phyloP scores from a whole-genome alignment of 92 coral and sea anemone genomes.

The Umimayanthus chanpuru region DNA sequence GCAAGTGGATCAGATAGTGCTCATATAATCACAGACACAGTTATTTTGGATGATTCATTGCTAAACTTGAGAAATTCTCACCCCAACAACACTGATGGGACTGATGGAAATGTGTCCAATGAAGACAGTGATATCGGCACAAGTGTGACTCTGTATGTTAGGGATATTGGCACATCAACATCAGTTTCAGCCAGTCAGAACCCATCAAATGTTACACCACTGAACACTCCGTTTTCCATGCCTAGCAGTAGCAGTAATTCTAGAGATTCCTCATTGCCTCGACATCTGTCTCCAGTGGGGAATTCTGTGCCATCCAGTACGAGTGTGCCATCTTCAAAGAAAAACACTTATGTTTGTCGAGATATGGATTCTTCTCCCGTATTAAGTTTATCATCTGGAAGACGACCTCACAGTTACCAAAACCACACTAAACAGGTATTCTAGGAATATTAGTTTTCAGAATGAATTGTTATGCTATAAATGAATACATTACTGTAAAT shows the following conservation, averaged over 20 bases:
- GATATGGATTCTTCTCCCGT: neutral
- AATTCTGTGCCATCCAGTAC: neutral
- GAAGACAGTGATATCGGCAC: neutral
- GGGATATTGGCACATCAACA: conserved; percentile 41
- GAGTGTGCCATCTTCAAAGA: neutral
- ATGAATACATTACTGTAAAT: no score
- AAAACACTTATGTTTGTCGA: neutral
- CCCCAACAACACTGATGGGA: neutral
- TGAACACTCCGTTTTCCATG: conserved; percentile 29
- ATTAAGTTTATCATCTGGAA: neutral
- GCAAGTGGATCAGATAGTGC: neutral
- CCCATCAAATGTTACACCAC: conserved; percentile 12
- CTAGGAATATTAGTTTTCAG: no score
- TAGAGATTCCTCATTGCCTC: neutral
- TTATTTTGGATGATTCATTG: conserved; percentile 5
- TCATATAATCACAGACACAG: neutral
- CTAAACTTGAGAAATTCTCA: neutral
- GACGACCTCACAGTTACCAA: neutral
- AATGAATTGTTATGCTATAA: no score
- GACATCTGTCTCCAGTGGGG: neutral
- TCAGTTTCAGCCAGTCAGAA: neutral
- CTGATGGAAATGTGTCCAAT: neutral
- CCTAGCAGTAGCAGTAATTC: conserved; percentile 17
- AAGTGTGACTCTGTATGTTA: conserved; percentile 8
- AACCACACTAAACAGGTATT: conserved; percentile 29